A percentile compares a stretch with the other conserved stretches of the same genome.
Conservation (phyloP, 2,888 invertebrate genomes). For the Entomobrya proxima region DNA sequence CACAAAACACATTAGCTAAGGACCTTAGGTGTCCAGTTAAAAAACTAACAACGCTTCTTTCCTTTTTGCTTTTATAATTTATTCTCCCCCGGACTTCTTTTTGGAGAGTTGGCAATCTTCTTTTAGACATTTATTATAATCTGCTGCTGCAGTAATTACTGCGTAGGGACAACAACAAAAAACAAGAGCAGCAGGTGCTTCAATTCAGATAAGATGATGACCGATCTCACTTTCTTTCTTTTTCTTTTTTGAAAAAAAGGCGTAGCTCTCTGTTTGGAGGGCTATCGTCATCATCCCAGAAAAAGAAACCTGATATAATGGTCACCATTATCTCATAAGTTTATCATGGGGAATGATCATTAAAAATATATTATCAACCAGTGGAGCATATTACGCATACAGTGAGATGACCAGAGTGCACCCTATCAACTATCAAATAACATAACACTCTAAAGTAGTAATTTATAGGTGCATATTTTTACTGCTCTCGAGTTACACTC, state of each 20-base stretch:
- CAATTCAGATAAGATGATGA: not conserved
- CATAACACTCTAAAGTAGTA: too few species aligned
- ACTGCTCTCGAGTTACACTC: not conserved
- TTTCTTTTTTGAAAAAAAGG: too few species aligned
- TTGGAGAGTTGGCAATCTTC: too few species aligned
- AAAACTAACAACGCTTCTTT: too few species aligned
- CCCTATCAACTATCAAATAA: too few species aligned
- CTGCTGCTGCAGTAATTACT: not conserved
- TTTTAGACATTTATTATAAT: not conserved
- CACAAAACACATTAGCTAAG: too few species aligned
- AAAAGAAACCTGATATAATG: constrained; percentile 33
- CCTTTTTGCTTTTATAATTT: too few species aligned
- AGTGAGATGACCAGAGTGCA: not conserved
- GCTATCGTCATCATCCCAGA: too few species aligned
- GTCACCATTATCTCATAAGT: constrained; percentile 4
- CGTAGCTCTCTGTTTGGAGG: constrained; percentile 9
- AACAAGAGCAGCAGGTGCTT: constrained; percentile 22
- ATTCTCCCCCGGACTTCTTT: too few species aligned
- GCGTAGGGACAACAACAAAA: not conserved
- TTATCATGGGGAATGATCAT: too few species aligned
- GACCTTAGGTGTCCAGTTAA: too few species aligned
- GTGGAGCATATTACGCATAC: not conserved
- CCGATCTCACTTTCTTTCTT: constrained; percentile 22
- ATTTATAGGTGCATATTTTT: too few species aligned
- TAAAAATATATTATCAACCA: not conserved